A percentile compares a stretch with the other conserved stretches of the same genome.
phyloP scores from a whole-genome alignment of 2,888 invertebrate species.

The Eupithecia dodoneata region DNA sequence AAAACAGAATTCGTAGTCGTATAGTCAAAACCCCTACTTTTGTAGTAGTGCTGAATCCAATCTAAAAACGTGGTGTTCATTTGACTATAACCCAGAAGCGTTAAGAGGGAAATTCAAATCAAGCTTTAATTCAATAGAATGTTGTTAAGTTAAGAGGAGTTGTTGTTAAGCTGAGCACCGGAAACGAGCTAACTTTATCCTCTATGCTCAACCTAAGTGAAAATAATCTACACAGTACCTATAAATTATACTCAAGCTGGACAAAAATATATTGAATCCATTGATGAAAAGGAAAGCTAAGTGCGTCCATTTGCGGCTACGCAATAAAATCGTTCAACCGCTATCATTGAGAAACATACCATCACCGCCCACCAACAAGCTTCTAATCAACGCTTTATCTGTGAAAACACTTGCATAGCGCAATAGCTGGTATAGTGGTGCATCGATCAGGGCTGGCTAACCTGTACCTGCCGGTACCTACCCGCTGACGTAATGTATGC shows the following conservation, averaged over 20 bases:
- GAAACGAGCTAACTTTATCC: neutral
- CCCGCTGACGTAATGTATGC: slow-evolving; percentile 79
- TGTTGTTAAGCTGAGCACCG: neutral
- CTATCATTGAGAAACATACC: slow-evolving; percentile 37
- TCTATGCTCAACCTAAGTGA: neutral
- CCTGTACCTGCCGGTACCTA: slow-evolving; percentile 36
- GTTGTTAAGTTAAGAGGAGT: neutral
- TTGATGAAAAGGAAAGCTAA: slow-evolving; percentile 33
- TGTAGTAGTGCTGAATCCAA: no score
- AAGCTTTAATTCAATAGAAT: no score
- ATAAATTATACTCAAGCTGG: neutral
- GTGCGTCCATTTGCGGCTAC: slow-evolving; percentile 34
- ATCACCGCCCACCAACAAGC: slow-evolving; percentile 43
- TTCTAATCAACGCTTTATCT: slow-evolving; percentile 41
- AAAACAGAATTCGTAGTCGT: neutral
- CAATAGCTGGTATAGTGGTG: slow-evolving; percentile 57
- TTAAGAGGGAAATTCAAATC: no score
- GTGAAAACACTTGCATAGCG: slow-evolving; percentile 46
- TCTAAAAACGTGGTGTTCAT: no score
- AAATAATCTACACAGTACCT: neutral
- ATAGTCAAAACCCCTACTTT: neutral
- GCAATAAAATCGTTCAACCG: slow-evolving; percentile 36
- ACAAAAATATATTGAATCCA: slow-evolving; percentile 15
- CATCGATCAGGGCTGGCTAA: slow-evolving; percentile 63
- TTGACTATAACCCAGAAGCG: no score